Conservation (phyloP, 2,113 vertebrate genomes). For the Ictalurus punctatus region DNA sequence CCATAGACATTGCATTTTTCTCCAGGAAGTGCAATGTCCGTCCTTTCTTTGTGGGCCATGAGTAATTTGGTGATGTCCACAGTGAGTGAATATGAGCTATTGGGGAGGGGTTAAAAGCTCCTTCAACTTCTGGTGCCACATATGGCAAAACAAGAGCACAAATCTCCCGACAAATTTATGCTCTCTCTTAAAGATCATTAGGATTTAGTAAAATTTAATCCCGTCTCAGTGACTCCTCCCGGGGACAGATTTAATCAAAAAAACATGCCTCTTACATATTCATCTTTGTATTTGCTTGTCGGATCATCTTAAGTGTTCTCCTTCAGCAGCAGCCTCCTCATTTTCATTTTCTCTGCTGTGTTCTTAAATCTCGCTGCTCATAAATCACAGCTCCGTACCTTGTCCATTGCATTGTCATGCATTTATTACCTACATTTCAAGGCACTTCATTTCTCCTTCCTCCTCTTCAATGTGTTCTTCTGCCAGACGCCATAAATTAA, state of each 20-base stretch:
- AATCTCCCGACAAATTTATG: conserved; percentile 51
- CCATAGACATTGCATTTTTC: not conserved
- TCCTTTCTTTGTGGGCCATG: conserved; percentile 38
- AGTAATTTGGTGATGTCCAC: conserved; percentile 32
- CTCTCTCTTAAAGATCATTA: conserved; percentile 54
- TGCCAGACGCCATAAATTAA: conserved; percentile 39
- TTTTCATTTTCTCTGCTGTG: conserved; percentile 49
- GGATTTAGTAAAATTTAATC: conserved; percentile 52
- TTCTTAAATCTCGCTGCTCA: conserved; percentile 40
- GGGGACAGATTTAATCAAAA: conserved; percentile 55
- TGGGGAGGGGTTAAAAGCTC: conserved; percentile 4
- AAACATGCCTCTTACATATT: conserved; percentile 56
- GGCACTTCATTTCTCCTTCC: conserved; percentile 31
- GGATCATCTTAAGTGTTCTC: conserved; percentile 40
- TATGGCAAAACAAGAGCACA: conserved; percentile 39
- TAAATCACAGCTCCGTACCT: conserved; percentile 44
- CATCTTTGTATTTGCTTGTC: conserved; percentile 42
- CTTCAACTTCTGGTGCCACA: conserved; percentile 24
- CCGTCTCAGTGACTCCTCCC: conserved; percentile 49
- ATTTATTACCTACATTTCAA: conserved; percentile 44
- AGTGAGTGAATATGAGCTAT: conserved; percentile 10
- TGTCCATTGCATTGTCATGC: conserved; percentile 46
- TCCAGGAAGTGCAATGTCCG: conserved; percentile 35
- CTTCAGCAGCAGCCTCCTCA: conserved; percentile 23
- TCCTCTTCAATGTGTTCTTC: conserved; percentile 15